A percentile compares a stretch with the other conserved stretches of the same genome.
Conservation (phyloP, 2,888 invertebrate species). For the Hemithea aestivaria region DNA sequence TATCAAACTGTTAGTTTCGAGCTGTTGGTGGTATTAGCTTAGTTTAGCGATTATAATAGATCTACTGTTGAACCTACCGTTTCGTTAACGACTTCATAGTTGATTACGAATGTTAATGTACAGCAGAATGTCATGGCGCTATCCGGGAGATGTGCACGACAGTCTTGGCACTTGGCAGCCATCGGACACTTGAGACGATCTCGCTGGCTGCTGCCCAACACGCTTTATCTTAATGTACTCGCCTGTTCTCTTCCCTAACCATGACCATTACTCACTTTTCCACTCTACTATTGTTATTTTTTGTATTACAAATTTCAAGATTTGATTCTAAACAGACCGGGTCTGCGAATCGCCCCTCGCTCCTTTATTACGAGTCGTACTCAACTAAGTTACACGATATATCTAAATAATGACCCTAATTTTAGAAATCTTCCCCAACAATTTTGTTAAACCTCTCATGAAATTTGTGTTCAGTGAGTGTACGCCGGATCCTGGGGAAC, state of each 20-base stretch:
- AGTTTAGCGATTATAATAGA: constrained; percentile 9
- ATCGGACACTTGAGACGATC: constrained; percentile 61
- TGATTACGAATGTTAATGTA: constrained; percentile 12
- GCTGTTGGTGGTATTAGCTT: too few relatives aligned
- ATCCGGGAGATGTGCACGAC: constrained; percentile 30
- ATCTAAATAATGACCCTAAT: constrained; percentile 45
- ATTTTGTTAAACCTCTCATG: constrained; percentile 43
- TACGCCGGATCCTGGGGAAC: constrained; percentile 39
- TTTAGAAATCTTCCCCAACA: constrained; percentile 43
- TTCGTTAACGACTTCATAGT: constrained; percentile 10
- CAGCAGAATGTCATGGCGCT: constrained; percentile 17
- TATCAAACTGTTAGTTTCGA: too few relatives aligned
- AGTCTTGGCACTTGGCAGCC: constrained; percentile 66
- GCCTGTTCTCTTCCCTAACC: constrained; percentile 59
- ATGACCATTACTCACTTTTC: constrained; percentile 60
- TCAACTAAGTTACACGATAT: constrained; percentile 27
- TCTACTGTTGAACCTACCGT: constrained; percentile 10
- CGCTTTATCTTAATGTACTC: constrained; percentile 73
- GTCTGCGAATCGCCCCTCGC: constrained; percentile 5
- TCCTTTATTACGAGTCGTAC: constrained; percentile 17
- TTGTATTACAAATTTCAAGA: constrained; percentile 26
- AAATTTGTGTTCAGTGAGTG: constrained; percentile 42
- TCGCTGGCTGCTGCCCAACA: constrained; percentile 65
- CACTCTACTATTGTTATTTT: constrained; percentile 55
- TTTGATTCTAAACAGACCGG: constrained; percentile 11